A percentile compares a stretch with the other conserved stretches of the same genome.
These are phyloP conservation scores for Aspiorhynchus laticeps DNA, from an alignment of 2,113 vertebrate genomes.

Conservation along the genomic window DNA sequence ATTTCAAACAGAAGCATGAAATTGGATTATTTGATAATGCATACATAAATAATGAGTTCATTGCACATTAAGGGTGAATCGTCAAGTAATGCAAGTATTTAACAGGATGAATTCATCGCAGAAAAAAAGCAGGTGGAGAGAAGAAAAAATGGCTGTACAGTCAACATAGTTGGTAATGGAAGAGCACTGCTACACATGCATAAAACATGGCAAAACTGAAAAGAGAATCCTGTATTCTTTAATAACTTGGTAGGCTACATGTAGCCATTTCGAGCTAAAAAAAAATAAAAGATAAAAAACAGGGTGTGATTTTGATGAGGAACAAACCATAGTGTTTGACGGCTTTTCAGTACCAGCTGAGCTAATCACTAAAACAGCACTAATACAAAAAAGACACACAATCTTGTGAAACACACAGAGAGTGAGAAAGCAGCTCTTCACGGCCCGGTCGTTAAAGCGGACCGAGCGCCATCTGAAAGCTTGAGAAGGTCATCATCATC, in stretches of 20 bases:
- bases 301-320: conserved; percentile 32
- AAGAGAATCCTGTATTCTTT: not conserved
- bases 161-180: conserved; percentile 24
- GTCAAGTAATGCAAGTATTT: not conserved
- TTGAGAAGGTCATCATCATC: conserved; percentile 39
- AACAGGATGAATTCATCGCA: conserved; percentile 1
- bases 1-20: not conserved
- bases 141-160: conserved; percentile 47
- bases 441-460: conserved; percentile 2
- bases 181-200: conserved; percentile 12
- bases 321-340: not conserved
- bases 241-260: not conserved
- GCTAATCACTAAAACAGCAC: not conserved
- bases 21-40: not conserved
- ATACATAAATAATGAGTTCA: not conserved
- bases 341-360: not conserved
- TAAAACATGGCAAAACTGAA: conserved; percentile 21
- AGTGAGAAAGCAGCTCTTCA: not conserved
- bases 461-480: conserved; percentile 38
- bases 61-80: not conserved
- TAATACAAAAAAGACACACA: not conserved
- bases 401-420: not conserved
- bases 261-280: not conserved
- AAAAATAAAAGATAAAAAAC: not conserved
- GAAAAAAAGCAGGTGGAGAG: conserved; percentile 20